Conservation (phyloP, 2,797 vertebrate species). For the Sphaeramia orbicularis region DNA sequence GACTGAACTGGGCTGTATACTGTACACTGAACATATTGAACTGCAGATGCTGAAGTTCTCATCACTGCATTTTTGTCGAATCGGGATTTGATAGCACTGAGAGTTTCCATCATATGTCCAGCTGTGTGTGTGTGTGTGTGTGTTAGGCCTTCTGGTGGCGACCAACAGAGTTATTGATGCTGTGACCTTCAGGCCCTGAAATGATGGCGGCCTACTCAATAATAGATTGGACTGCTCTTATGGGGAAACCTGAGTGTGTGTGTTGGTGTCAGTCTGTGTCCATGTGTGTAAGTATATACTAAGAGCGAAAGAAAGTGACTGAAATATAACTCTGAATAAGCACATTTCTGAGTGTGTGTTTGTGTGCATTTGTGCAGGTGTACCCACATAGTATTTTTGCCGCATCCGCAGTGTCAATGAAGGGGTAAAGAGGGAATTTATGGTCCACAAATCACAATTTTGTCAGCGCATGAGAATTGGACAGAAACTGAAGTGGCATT, state of each 20-base stretch:
- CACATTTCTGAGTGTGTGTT: slow-evolving; percentile 25
- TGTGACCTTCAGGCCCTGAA: slow-evolving; percentile 74
- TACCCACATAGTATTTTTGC: slow-evolving; percentile 15
- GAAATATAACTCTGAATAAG: slow-evolving; percentile 19
- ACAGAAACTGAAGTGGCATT: slow-evolving; percentile 1
- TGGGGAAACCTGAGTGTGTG: slow-evolving; percentile 39
- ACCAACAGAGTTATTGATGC: slow-evolving; percentile 73
- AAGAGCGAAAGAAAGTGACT: slow-evolving; percentile 21
- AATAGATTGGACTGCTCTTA: slow-evolving; percentile 69
- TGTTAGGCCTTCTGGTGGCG: slow-evolving; percentile 29
- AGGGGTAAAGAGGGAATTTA: slow-evolving; percentile 37
- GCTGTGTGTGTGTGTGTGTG: slow-evolving; percentile 5
- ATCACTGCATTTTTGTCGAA: too few relatives aligned
- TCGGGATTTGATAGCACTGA: not conserved
- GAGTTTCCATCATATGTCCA: slow-evolving; percentile 46
- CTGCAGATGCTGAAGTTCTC: too few relatives aligned
- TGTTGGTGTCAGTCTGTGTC: slow-evolving; percentile 19
- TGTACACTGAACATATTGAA: too few relatives aligned
- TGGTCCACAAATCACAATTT: slow-evolving; percentile 14
- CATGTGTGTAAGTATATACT: slow-evolving; percentile 5
- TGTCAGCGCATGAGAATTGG: slow-evolving; percentile 25
- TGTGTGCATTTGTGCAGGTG: slow-evolving; percentile 1
- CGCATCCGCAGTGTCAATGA: slow-evolving; percentile 16
- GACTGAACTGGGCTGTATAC: too few relatives aligned
- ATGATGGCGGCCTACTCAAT: slow-evolving; percentile 70